Conservation (phyloP, 2,113 vertebrate species). For the Labrus mixtus region DNA sequence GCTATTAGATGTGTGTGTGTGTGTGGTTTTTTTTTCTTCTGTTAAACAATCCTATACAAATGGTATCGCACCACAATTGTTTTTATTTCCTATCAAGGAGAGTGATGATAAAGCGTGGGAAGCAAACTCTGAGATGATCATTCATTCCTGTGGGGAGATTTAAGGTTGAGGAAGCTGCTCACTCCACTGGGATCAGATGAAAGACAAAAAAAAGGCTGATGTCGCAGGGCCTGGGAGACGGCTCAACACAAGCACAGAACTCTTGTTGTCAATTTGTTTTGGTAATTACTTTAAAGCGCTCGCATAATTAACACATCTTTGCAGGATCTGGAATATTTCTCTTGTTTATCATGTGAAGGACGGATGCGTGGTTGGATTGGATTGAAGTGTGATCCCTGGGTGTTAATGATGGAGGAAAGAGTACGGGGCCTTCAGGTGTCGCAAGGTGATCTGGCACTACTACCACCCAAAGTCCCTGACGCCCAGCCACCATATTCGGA, state of each 20-base stretch:
- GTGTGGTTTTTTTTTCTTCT: slow-evolving; percentile 35
- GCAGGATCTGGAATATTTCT: neutral
- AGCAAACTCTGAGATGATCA: slow-evolving; percentile 56
- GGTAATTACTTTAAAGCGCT: slow-evolving; percentile 21
- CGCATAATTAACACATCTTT: slow-evolving; percentile 21
- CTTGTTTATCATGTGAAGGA: neutral
- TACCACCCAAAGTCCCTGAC: too few relatives aligned
- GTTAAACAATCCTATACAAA: slow-evolving; percentile 62
- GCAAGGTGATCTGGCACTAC: too few relatives aligned
- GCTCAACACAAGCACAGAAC: slow-evolving; percentile 31
- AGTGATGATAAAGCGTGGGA: slow-evolving; percentile 55
- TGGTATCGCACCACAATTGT: slow-evolving; percentile 59
- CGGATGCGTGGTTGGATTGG: slow-evolving; percentile 1
- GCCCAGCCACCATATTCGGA: too few relatives aligned
- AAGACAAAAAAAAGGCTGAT: slow-evolving; percentile 51
- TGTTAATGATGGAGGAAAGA: slow-evolving; percentile 1
- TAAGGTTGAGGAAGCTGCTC: slow-evolving; percentile 48
- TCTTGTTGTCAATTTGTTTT: slow-evolving; percentile 27
- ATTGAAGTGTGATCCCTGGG: neutral
- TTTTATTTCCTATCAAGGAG: slow-evolving; percentile 54
- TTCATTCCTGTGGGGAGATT: slow-evolving; percentile 59
- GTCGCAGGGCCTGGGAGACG: slow-evolving; percentile 32
- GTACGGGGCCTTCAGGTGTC: neutral
- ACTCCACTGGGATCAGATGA: slow-evolving; percentile 55
- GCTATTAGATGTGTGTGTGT: slow-evolving; percentile 43